Base-by-base conservation (phyloP, 1,140 invertebrate genomes). In the Caenorhabditis brenneri region DNA sequence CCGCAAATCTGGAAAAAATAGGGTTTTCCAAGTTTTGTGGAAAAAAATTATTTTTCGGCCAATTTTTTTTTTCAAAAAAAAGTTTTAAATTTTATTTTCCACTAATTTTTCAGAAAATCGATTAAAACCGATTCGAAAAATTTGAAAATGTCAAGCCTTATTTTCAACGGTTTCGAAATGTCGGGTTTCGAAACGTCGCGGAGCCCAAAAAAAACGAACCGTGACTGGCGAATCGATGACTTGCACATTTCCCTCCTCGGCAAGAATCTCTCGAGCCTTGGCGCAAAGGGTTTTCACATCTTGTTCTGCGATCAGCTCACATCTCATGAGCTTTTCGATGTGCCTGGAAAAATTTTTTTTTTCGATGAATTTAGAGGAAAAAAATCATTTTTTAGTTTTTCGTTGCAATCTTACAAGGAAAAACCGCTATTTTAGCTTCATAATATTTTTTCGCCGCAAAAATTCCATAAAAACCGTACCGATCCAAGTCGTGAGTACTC, bases 161-260 rank as follows among this genome's bases (percentile, higher is more conserved):
- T n/a, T n/a, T n/a, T n/a, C n/a, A n/a, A n/a, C n/a, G n/a, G n/a
- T n/a, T n/a, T n/a, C n/a, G n/a, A n/a, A n/a, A n/a, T n/a, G n/a
- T n/a, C n/a, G n/a, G n/a, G n/a, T n/a, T n/a, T n/a, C n/a, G n/a
- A n/a, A n/a, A n/a, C n/a, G n/a, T n/a, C n/a, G n/a, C n/a, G n/a
- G n/a, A n/a, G 97, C 79, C 89, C 90, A n/a, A n/a, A 79, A 49
- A 55, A 82, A 58, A 33, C 12, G n/a, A n/a, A 99, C 97, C 80
- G 97, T 99, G 33, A 99, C 97, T 83, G 98, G 98, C 53, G 97
- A 96, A 92, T 99, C 97, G 10, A 99, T 96, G 91, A 96, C 93
- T 91, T 99, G 98, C n/a, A 99, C 98, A 92, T 99, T 99, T 88
- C 97, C 97, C 92, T 99, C 98, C 93, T 99, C 97, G 2, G 99